phyloP scores from a whole-genome alignment of 2,888 invertebrate genomes.

The Apotomis capreana region DNA sequence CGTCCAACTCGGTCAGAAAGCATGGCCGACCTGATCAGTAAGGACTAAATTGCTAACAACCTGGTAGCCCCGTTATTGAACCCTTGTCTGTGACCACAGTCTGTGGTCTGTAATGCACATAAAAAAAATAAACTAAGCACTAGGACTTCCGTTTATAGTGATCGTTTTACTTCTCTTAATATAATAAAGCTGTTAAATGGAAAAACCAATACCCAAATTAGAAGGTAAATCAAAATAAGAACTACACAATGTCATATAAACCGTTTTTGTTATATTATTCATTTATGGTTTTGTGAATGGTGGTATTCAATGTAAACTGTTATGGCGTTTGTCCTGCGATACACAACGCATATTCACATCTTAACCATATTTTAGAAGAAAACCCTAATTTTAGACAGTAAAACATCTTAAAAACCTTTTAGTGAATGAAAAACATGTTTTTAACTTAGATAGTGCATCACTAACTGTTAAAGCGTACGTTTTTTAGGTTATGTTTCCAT shows the following conservation, averaged over 20 bases:
- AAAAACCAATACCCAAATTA: conserved; percentile 31
- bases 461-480: conserved; percentile 55
- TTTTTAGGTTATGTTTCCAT: conserved; percentile 83
- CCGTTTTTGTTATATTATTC: not conserved
- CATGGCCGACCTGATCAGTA: too few relatives aligned
- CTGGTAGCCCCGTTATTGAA: not conserved
- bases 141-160: conserved; percentile 44
- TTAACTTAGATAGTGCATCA: conserved; percentile 47
- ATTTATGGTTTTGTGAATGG: conserved; percentile 34
- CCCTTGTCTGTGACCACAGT: conserved; percentile 22
- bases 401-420: conserved; percentile 46
- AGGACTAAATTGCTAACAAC: too few relatives aligned
- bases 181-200: conserved; percentile 6
- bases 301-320: conserved; percentile 67
- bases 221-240: conserved; percentile 29
- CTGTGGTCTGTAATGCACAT: conserved; percentile 27
- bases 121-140: conserved; percentile 27
- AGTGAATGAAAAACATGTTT: conserved; percentile 37
- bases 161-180: conserved; percentile 46
- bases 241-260: not conserved
- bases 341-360: conserved; percentile 77
- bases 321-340: conserved; percentile 79
- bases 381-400: conserved; percentile 47
- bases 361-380: conserved; percentile 52
- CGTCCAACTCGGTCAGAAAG: too few relatives aligned